Percentiles rank a stretch among this genome's conserved stretches.
phyloP scores from a whole-genome alignment of 2,888 invertebrate species.

The Cataglyphis rosenhaueri region DNA sequence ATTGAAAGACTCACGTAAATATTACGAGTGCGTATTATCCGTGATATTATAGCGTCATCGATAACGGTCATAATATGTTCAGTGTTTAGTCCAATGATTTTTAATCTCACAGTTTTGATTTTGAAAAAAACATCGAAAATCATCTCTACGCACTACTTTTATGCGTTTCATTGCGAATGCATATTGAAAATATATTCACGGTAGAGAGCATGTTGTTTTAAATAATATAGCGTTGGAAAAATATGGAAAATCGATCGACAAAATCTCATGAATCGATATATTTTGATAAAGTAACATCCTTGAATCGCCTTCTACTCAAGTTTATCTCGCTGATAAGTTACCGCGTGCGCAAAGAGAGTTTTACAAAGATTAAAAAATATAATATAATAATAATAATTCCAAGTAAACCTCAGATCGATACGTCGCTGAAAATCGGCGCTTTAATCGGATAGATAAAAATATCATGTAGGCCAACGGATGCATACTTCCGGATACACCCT shows the following conservation, averaged over 20 bases:
- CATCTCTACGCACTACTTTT: not conserved
- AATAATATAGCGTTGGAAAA: not conserved
- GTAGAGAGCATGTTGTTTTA: not conserved
- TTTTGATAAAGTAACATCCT: not conserved
- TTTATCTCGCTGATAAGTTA: not conserved
- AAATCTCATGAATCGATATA: not conserved
- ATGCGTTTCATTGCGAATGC: not conserved
- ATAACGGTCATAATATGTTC: not conserved
- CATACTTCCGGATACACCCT: constrained; percentile 68
- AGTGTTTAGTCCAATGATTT: not conserved
- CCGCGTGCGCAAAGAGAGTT: not conserved
- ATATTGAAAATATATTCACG: not conserved
- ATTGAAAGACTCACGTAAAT: constrained; percentile 49
- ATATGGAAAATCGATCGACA: not conserved
- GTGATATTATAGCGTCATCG: constrained; percentile 46
- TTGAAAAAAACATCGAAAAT: not conserved
- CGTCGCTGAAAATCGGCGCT: not conserved
- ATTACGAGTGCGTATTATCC: constrained; percentile 23
- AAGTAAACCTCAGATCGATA: not conserved
- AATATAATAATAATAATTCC: not conserved
- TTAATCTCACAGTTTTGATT: constrained; percentile 18
- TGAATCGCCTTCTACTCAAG: not conserved
- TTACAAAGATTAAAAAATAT: not conserved
- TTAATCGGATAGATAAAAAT: constrained; percentile 32
- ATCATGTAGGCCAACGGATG: constrained; percentile 8